phyloP scores from a whole-genome alignment of 2,797 vertebrate species.

The Gymnoscopelus microlampas region DNA sequence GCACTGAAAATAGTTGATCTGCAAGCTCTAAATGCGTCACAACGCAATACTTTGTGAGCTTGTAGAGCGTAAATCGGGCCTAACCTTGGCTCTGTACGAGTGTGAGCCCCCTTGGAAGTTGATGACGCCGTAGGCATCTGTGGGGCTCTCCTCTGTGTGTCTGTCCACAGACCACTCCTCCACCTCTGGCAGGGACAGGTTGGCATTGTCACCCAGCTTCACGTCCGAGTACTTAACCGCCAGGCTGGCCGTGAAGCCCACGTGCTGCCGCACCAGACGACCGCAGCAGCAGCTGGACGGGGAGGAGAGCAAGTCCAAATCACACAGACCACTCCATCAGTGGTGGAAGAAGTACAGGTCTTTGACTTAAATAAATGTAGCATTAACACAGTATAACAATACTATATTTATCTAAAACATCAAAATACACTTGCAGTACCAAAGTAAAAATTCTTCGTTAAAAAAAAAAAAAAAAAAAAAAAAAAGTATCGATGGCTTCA shows the following conservation, averaged over 20 bases:
- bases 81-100: conserved; percentile 98
- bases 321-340: neutral
- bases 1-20: too few relatives aligned
- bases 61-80: neutral
- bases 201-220: conserved; percentile 91
- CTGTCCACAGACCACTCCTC: conserved; percentile 98
- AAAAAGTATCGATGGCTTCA: too few relatives aligned
- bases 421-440: too few relatives aligned
- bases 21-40: too few relatives aligned
- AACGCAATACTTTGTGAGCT: too few relatives aligned
- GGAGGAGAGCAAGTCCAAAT: neutral
- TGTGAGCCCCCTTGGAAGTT: conserved; percentile 99
- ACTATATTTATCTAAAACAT: too few relatives aligned
- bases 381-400: too few relatives aligned
- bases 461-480: too few relatives aligned
- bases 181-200: conserved; percentile 70
- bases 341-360: too few relatives aligned
- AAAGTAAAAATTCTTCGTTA: too few relatives aligned
- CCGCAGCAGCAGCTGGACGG: conserved; percentile 93
- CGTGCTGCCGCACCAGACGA: conserved; percentile 95
- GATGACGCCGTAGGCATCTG: conserved; percentile 96
- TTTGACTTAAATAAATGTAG: too few relatives aligned
- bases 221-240: conserved; percentile 96
- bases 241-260: conserved; percentile 95
- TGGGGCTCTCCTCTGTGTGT: conserved; percentile 95